These are phyloP conservation scores for Maconellicoccus hirsutus DNA, from an alignment of 1,140 invertebrate genomes.

Conservation along the genomic window DNA sequence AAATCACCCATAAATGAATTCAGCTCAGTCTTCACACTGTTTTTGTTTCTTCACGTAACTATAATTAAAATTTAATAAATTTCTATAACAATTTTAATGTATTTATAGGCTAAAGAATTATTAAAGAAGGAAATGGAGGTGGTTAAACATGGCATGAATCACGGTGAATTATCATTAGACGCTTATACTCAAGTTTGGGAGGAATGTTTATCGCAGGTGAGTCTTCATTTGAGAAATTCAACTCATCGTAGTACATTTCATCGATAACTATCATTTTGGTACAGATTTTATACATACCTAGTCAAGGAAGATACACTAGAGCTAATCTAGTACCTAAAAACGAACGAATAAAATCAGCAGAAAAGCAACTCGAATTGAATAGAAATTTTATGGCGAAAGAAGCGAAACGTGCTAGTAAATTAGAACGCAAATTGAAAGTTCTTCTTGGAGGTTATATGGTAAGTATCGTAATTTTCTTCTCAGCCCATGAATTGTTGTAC, in stretches of 20 bases:
- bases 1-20: too few species aligned
- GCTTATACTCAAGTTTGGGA: conserved; percentile 94
- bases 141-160: conserved; percentile 86
- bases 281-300: conserved; percentile 73
- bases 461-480: conserved; percentile 20
- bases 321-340: conserved; percentile 92
- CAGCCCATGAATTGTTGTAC: not conserved
- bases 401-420: conserved; percentile 89
- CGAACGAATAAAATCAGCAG: conserved; percentile 83
- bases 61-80: not conserved
- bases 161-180: conserved; percentile 83
- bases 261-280: conserved; percentile 23
- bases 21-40: not conserved
- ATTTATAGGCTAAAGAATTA: conserved; percentile 46
- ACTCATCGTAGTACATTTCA: not conserved
- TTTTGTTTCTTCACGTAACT: too few species aligned
- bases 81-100: conserved; percentile 23
- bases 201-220: conserved; percentile 73
- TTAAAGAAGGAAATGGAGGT: conserved; percentile 74
- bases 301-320: conserved; percentile 81
- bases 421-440: conserved; percentile 95
- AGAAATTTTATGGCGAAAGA: conserved; percentile 86
- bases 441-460: conserved; percentile 84
- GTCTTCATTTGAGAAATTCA: not conserved
- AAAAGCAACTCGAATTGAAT: conserved; percentile 87